Evolutionary conservation across 2,113 vertebrate genomes (phyloP), one percentile per base, ranked within the genome.

Genomic region (Apodemus sylvaticus): DNA sequence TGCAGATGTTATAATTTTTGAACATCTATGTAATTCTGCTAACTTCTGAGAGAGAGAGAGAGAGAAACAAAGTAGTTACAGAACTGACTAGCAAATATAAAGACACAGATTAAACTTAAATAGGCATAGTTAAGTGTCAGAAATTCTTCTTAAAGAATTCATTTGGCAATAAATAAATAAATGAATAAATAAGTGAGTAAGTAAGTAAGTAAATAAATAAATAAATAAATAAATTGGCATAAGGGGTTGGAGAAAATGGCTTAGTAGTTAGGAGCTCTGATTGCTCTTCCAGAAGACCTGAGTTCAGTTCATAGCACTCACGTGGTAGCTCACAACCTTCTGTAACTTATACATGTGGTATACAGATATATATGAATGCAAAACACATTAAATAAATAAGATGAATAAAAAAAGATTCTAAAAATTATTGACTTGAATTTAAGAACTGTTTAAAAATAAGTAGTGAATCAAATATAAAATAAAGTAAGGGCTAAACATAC

Each of bases 21-120:
- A 14, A 12, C 26, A 85, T 85, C 82, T 64, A 85, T 64, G 45
- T 85, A 42, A 64, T 85, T 9, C 13, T 45, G n/a, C 24, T 31
- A 85, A 64, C 39, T 45, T 64, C 58, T 64, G 31, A 19, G 31
- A 20, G 4, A 12, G 17, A 39, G 19, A 22, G 10, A 58, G 2
- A 10, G n/a, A 7, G 26, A 58, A 31, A 79, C 29, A 66, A 66
- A 66, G 29, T 4, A 95, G 81, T 53, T 91, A 91, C 11, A 81
- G 36, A 90, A 90, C 4, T 93, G 31, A 93, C 48, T 39, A 51
- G 89, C 58, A 86, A 82, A 64, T 20, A 96, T 48, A 36, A 74
- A 91, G 22, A 77, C 53, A 86, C 2, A 76, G 48, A 86, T 87
- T 76, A 90, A 86, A 86, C 68, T 51, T 64, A 87, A 93, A 93